phyloP scores from a whole-genome alignment of 2,797 vertebrate genomes.

The Philypnodon macrostomus region DNA sequence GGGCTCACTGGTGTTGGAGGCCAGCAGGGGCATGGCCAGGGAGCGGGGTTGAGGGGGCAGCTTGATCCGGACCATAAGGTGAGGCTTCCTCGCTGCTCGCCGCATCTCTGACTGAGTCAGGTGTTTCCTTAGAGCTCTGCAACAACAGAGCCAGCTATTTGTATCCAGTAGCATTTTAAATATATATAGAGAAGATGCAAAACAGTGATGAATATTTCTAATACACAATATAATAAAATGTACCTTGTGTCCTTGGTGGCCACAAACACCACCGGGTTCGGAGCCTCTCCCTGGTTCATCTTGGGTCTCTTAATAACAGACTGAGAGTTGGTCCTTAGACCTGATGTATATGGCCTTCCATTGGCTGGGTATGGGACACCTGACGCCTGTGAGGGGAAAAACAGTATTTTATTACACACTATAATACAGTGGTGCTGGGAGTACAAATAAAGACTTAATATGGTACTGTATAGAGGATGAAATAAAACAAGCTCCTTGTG shows the following conservation, averaged over 20 bases:
- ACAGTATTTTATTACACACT: too few relatives aligned
- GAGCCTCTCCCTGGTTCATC: conserved; percentile 90
- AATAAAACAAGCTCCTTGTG: too few relatives aligned
- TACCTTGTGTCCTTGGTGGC: conserved; percentile 95
- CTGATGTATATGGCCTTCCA: conserved; percentile 85
- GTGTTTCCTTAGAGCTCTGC: conserved; percentile 89
- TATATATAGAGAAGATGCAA: too few relatives aligned
- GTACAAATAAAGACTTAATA: too few relatives aligned
- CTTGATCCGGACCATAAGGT: conserved; percentile 88
- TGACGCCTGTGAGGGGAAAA: conserved; percentile 74
- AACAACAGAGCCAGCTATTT: neutral
- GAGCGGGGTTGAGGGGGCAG: conserved; percentile 77
- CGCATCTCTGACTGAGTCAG: conserved; percentile 91
- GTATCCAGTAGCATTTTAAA: neutral
- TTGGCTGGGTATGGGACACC: conserved; percentile 88
- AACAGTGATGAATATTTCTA: too few relatives aligned
- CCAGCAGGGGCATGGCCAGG: conserved; percentile 75
- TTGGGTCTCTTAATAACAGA: conserved; percentile 91
- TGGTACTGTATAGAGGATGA: too few relatives aligned
- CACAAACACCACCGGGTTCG: conserved; percentile 94
- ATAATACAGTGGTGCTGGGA: too few relatives aligned
- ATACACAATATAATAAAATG: neutral
- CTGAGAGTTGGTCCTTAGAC: conserved; percentile 86
- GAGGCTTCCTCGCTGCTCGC: conserved; percentile 87
- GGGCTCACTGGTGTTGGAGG: conserved; percentile 90